Evolutionary conservation across 2,797 vertebrate genomes (phyloP).

Genomic region (Scomberomorus guttatus): DNA sequence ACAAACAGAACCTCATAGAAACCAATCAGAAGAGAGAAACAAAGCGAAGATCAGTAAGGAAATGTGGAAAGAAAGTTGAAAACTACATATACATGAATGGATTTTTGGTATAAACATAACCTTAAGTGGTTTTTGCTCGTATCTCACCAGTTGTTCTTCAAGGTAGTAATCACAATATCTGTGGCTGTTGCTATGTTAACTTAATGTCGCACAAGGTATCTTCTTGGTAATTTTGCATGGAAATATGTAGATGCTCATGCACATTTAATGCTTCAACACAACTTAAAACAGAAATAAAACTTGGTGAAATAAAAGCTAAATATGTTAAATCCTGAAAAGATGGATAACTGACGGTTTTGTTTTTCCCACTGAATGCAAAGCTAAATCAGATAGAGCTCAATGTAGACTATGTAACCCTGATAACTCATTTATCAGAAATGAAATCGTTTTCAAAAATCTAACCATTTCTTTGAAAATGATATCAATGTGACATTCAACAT

Average conservation of each 20-base stretch:
- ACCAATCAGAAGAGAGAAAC: not conserved
- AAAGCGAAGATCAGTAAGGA: not conserved
- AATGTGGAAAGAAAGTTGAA: no score
- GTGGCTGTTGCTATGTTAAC: not conserved
- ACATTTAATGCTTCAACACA: not conserved
- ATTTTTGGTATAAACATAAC: not conserved
- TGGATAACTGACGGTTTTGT: not conserved
- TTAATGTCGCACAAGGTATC: no score
- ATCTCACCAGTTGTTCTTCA: no score
- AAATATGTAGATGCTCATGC: no score
- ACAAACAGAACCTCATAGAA: no score
- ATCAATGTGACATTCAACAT: not conserved
- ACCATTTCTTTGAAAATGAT: constrained; percentile 4
- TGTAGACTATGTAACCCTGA: not conserved
- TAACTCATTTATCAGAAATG: constrained; percentile 1
- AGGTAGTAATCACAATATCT: no score
- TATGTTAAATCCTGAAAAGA: not conserved
- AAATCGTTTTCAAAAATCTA: not conserved
- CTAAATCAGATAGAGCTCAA: not conserved
- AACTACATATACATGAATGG: not conserved
- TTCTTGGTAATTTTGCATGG: no score
- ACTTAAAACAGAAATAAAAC: not conserved
- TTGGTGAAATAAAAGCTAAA: not conserved
- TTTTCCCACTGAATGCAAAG: not conserved
- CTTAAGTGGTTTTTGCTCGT: not conserved